phyloP scores from a whole-genome alignment of 2,888 invertebrate genomes.

The Neria commutata region DNA sequence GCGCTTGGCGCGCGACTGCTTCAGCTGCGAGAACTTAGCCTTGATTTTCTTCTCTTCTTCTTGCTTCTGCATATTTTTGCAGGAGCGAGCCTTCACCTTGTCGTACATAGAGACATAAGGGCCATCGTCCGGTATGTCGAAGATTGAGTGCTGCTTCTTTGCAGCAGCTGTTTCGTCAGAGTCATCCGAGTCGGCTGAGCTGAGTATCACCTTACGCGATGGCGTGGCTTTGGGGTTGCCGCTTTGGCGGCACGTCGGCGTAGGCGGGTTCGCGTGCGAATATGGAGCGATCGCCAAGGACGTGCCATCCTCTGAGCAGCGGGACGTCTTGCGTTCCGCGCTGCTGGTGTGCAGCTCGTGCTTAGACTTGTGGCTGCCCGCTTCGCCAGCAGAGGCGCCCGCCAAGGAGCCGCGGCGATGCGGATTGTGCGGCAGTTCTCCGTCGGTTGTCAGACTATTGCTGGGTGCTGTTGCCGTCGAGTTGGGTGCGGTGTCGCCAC shows the following conservation, averaged over 20 bases:
- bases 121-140: conserved; percentile 83
- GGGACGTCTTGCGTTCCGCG: conserved; percentile 48
- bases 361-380: conserved; percentile 32
- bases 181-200: conserved; percentile 78
- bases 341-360: conserved; percentile 40
- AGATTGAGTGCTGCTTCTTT: conserved; percentile 84
- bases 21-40: conserved; percentile 86
- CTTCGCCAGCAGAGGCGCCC: conserved; percentile 46
- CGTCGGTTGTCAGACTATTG: conserved; percentile 44
- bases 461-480: conserved; percentile 33
- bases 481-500: too few relatives aligned
- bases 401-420: conserved; percentile 45
- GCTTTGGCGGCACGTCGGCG: conserved; percentile 37
- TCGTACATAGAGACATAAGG: conserved; percentile 98
- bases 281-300: conserved; percentile 23
- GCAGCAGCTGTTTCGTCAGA: conserved; percentile 62
- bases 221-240: conserved; percentile 36
- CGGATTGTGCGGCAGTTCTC: conserved; percentile 43
- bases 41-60: conserved; percentile 90
- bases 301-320: conserved; percentile 44
- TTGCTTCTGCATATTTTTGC: conserved; percentile 91
- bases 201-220: conserved; percentile 63
- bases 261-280: conserved; percentile 38
- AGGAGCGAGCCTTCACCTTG: conserved; percentile 92
- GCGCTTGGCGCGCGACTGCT: conserved; percentile 84